phyloP scores from a whole-genome alignment of 1,140 invertebrate species.

The Aphidius gifuensis region DNA sequence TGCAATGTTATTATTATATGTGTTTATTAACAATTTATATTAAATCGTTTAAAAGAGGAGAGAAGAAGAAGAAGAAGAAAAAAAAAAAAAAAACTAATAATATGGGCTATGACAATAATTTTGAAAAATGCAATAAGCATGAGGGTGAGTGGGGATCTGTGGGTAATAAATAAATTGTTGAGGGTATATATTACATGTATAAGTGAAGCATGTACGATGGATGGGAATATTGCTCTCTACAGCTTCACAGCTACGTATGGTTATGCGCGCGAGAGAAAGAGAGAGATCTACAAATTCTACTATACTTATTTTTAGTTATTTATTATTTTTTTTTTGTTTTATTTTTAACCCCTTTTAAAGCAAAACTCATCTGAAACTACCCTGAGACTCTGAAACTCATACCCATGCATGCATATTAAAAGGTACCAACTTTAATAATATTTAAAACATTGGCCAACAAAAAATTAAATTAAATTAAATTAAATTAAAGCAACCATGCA shows the following conservation, averaged over 20 bases:
- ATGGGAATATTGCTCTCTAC: slow-evolving; percentile 46
- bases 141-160: slow-evolving; percentile 32
- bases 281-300: slow-evolving; percentile 27
- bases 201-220: slow-evolving; percentile 45
- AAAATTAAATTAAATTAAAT: too few relatives aligned
- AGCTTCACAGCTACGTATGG: slow-evolving; percentile 28
- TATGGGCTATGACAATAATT: slow-evolving; percentile 33
- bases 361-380: too few relatives aligned
- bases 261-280: slow-evolving; percentile 23
- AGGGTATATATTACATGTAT: slow-evolving; percentile 48
- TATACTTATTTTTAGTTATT: slow-evolving; percentile 31
- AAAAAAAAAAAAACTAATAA: too few relatives aligned
- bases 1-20: too few relatives aligned
- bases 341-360: slow-evolving; percentile 35
- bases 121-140: slow-evolving; percentile 53
- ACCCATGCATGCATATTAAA: too few relatives aligned
- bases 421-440: too few relatives aligned
- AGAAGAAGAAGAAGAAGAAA: too few relatives aligned
- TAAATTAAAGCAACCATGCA: too few relatives aligned
- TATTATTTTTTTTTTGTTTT: slow-evolving; percentile 48
- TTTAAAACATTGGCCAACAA: too few relatives aligned
- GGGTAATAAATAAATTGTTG: slow-evolving; percentile 58
- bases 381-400: too few relatives aligned
- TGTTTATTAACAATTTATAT: too few relatives aligned
- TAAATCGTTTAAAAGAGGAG: background rate